Conservation (phyloP, 1,140 invertebrate species). For the Helicoverpa zea region DNA sequence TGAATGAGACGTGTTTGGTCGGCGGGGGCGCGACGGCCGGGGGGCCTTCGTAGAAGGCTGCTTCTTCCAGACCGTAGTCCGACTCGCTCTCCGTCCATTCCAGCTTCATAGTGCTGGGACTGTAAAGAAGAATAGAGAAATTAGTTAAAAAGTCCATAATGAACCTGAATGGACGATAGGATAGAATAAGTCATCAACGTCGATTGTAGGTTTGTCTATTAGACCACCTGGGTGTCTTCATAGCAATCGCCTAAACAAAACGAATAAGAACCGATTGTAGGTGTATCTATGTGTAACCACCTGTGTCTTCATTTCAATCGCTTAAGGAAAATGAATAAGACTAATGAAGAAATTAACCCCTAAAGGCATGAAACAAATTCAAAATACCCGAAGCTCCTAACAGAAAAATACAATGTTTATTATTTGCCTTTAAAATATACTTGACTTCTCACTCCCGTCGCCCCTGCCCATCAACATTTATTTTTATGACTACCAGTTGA, state of each 20-base stretch:
- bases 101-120: constrained; percentile 85
- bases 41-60: constrained; percentile 83
- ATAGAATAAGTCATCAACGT: background rate
- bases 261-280: background rate
- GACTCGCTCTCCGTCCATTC: constrained; percentile 83
- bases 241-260: background rate
- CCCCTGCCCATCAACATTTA: constrained; percentile 8
- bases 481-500: constrained; percentile 23
- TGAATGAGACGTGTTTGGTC: constrained; percentile 84
- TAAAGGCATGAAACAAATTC: constrained; percentile 14
- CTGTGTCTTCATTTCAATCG: too few species aligned
- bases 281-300: too few species aligned
- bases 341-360: constrained; percentile 25
- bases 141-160: too few species aligned
- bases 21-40: constrained; percentile 68
- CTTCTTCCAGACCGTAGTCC: constrained; percentile 84
- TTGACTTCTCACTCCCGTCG: constrained; percentile 29
- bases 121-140: constrained; percentile 49
- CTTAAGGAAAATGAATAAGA: too few species aligned
- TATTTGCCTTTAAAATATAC: constrained; percentile 35
- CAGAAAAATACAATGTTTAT: constrained; percentile 19
- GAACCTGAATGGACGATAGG: too few species aligned
- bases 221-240: background rate
- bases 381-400: background rate
- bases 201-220: too few species aligned